A percentile compares a stretch with the other conserved stretches of the same genome.
These are phyloP conservation scores for Aleiodes alternator DNA, from an alignment of 2,888 invertebrate species.

Conservation along the genomic window DNA sequence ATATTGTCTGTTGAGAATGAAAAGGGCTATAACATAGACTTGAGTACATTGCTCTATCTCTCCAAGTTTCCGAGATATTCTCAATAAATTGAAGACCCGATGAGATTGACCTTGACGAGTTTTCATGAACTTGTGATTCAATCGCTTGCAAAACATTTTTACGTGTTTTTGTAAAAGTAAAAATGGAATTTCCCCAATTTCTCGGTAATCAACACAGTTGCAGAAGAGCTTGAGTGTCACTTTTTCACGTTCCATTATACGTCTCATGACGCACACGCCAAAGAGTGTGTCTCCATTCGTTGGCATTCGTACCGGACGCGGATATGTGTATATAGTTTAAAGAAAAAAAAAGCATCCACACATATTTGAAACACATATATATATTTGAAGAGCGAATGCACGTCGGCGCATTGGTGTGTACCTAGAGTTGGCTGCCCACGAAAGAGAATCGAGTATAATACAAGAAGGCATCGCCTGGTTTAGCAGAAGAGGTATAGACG, in stretches of 20 bases:
- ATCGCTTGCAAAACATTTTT: too few species aligned
- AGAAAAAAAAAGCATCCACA: constrained; percentile 3
- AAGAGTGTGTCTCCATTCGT: constrained; percentile 27
- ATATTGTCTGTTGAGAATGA: too few species aligned
- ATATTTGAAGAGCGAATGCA: constrained; percentile 45
- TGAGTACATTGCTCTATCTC: too few species aligned
- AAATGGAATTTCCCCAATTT: constrained; percentile 8
- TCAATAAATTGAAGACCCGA: too few species aligned
- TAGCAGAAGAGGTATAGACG: constrained; percentile 68
- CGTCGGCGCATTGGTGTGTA: constrained; percentile 61
- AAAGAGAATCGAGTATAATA: constrained; percentile 39
- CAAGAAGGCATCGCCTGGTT: constrained; percentile 64
- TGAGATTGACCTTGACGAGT: too few species aligned
- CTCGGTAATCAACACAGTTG: constrained; percentile 33
- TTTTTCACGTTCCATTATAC: constrained; percentile 69
- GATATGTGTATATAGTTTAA: constrained; percentile 13
- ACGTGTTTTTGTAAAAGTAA: background rate
- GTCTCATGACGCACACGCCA: constrained; percentile 52
- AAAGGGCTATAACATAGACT: too few species aligned
- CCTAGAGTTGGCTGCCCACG: constrained; percentile 40
- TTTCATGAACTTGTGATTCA: too few species aligned
- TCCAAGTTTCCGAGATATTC: too few species aligned
- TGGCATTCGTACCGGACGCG: constrained; percentile 19
- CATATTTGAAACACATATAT: constrained; percentile 3
- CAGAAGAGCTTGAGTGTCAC: constrained; percentile 60